Percentiles rank a stretch among this genome's conserved stretches.
These are phyloP conservation scores for Phrynocephalus vlangalii DNA, from an alignment of 2,797 vertebrate species.

Conservation along the genomic window DNA sequence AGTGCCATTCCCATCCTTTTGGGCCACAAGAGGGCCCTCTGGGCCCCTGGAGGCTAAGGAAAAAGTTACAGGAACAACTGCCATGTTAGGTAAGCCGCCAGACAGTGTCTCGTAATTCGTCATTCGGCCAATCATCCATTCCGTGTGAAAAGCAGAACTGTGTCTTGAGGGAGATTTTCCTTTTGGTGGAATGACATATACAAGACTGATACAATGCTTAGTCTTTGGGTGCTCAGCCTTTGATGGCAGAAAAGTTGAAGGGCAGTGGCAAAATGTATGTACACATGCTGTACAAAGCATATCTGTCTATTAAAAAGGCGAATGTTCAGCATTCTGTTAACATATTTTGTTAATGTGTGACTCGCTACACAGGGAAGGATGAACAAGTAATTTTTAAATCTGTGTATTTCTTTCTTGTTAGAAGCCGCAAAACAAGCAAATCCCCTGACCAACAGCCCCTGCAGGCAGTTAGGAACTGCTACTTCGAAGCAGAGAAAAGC, in stretches of 20 bases:
- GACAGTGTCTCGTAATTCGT: no score
- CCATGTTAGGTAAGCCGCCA: background rate
- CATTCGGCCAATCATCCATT: background rate
- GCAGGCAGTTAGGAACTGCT: background rate
- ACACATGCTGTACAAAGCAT: background rate
- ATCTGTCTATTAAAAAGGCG: background rate
- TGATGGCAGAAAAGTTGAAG: background rate
- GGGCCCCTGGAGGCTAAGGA: no score
- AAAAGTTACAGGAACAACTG: background rate
- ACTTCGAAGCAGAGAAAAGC: background rate
- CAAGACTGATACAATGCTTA: background rate
- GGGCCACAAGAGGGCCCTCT: background rate
- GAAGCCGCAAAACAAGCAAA: background rate
- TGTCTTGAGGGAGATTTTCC: background rate
- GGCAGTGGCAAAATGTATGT: background rate
- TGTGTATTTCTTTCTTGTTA: background rate
- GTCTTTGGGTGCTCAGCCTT: background rate
- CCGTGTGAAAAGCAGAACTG: background rate
- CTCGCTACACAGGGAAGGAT: background rate
- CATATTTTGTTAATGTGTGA: no score
- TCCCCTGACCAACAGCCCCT: background rate
- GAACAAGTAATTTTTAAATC: background rate
- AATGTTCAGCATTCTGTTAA: background rate
- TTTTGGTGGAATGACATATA: background rate
- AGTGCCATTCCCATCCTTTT: background rate